Conservation (phyloP, 2,113 vertebrate genomes). For the Engraulis encrasicolus region DNA sequence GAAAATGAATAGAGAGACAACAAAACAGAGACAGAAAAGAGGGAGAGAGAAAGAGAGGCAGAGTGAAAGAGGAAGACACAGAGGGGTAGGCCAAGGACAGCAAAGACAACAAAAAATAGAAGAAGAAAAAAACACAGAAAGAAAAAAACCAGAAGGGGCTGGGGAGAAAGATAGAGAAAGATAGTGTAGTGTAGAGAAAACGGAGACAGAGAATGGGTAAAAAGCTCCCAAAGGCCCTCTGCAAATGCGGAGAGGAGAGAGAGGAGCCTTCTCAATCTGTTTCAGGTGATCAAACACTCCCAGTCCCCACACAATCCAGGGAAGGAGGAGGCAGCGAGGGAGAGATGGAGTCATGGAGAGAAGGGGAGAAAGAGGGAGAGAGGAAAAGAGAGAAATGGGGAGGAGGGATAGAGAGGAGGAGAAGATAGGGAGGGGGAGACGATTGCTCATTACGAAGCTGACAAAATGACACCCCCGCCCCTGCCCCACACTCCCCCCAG, state of each 20-base stretch:
- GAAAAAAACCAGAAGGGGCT: not conserved
- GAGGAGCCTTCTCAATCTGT: constrained; percentile 3
- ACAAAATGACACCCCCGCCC: constrained; percentile 28
- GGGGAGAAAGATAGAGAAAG: not conserved
- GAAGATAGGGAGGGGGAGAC: not conserved
- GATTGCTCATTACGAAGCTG: constrained; percentile 41
- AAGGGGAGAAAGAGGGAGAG: too few species aligned
- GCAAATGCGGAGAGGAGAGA: not conserved
- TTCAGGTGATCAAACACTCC: not conserved
- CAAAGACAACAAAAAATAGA: constrained; percentile 2
- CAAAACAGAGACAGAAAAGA: too few species aligned
- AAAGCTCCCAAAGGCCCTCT: not conserved
- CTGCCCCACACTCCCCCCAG: not conserved
- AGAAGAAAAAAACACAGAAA: not conserved
- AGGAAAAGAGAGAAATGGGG: not conserved
- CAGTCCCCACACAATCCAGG: too few species aligned
- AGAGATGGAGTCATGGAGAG: not conserved
- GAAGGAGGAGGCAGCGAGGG: not conserved
- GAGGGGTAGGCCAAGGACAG: not conserved
- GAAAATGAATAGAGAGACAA: too few species aligned
- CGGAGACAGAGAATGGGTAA: not conserved
- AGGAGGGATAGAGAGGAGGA: not conserved
- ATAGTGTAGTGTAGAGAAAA: not conserved
- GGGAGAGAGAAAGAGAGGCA: constrained; percentile 20
- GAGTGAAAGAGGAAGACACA: not conserved